These are phyloP conservation scores for Trematocara caparti DNA, from an alignment of 2,797 vertebrate species.

Conservation along the genomic window DNA sequence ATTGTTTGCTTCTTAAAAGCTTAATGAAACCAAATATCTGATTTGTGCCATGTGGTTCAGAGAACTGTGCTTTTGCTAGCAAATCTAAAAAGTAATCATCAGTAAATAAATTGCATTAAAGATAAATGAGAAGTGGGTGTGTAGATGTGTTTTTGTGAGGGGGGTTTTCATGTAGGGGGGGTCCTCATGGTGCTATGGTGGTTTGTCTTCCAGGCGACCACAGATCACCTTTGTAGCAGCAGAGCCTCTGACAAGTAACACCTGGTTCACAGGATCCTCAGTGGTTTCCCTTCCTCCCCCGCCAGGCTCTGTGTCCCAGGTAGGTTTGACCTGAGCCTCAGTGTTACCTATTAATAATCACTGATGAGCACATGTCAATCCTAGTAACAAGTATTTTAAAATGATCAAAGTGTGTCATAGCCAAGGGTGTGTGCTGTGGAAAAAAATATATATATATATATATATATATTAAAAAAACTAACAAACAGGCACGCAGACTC, in stretches of 20 bases:
- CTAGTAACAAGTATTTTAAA: not conserved
- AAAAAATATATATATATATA: not conserved
- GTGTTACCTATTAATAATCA: not conserved
- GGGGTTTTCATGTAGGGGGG: not conserved
- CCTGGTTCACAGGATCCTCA: constrained; percentile 81
- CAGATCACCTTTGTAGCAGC: constrained; percentile 92
- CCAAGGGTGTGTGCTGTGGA: not conserved
- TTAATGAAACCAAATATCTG: not conserved
- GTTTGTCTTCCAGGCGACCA: constrained; percentile 77
- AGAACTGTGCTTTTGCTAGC: not conserved
- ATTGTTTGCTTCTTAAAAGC: not conserved
- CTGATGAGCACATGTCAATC: not conserved
- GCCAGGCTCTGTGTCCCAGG: constrained; percentile 79
- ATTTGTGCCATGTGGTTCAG: not conserved
- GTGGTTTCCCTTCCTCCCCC: constrained; percentile 70
- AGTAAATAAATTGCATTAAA: not conserved
- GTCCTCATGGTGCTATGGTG: not conserved
- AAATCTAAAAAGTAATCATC: not conserved
- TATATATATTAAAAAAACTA: accelerated
- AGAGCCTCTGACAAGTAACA: constrained; percentile 80
- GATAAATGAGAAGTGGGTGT: not conserved
- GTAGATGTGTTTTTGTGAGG: not conserved
- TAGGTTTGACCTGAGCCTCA: constrained; percentile 33
- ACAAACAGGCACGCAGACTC: not conserved
- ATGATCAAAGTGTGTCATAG: not conserved